Evolutionary conservation across 2,888 invertebrate species (phyloP), one percentile per base, ranked within the genome.

Genomic region (Lottia scabra): DNA sequence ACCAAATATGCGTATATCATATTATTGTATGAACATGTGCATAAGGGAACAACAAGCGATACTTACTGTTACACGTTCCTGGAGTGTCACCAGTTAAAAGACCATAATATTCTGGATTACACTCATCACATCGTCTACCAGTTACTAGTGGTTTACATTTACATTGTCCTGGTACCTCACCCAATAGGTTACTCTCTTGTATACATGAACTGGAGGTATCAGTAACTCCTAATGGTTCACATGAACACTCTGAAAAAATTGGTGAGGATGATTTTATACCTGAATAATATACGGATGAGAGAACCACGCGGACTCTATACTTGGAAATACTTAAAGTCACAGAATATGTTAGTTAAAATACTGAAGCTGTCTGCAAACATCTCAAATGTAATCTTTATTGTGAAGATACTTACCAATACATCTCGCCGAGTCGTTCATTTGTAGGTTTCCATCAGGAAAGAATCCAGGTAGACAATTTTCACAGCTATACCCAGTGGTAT

Each of bases 401-500:
- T 43, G 6, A 23, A 13, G 3, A 13, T 23, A 66, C 76, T 67
- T 67, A 79, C 84, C 71, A 38, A 70, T 67, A 65, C 85, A 85
- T 10, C 73, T 72, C 56, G 77, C 46, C 4, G 75, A 62, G 56
- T 82, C 72, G 43, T 70, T 80, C 8, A 80, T 72, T 4, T 78
- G 75, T 38, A 81, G 46, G 8, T 80, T 71, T 12, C 63, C 15
- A 76, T 85, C 81, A 12, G 69, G 78, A 65, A 75, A 83, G 78
- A 74, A 82, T 12, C 80, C 81, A 5, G 56, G 27, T 0, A 74
- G 12, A 69, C 85, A 85, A 8, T 63, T 43, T 46, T 84, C 75
- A 68, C 85, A 85, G 64, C 76, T 73, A 15, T 43, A 26, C 0
- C 84, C 83, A 13, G 70, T 71, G 8, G 84, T 85, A 73, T 83